Percentiles rank a stretch among this genome's conserved stretches.
phyloP scores from a whole-genome alignment of 2,113 vertebrate genomes.

The Astur gentilis region DNA sequence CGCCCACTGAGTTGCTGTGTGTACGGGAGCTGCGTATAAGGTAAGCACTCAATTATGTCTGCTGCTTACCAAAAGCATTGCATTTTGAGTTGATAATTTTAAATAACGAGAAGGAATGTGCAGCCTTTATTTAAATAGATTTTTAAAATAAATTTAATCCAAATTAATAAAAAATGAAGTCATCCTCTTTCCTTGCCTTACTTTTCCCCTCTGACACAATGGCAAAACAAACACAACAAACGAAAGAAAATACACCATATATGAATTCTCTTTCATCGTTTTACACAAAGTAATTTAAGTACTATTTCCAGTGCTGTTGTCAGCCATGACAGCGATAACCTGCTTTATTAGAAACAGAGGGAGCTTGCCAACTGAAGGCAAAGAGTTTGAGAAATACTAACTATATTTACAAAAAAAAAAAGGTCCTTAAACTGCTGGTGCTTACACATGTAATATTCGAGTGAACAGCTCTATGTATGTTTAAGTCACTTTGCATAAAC shows the following conservation, averaged over 20 bases:
- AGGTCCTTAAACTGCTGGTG: background rate
- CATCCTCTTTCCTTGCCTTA: background rate
- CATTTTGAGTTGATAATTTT: background rate
- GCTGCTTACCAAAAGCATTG: background rate
- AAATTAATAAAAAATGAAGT: background rate
- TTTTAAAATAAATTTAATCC: background rate
- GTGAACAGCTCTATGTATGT: background rate
- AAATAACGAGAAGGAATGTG: background rate
- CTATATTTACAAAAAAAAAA: background rate
- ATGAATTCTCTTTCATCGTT: background rate
- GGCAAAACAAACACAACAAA: background rate
- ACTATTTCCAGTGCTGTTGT: background rate
- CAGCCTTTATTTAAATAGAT: background rate
- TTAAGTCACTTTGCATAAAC: background rate
- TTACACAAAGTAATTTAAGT: background rate
- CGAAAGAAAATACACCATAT: background rate
- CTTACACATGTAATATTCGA: background rate
- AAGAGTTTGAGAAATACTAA: background rate
- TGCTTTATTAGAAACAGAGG: background rate
- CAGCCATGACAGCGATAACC: background rate
- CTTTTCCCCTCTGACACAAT: background rate
- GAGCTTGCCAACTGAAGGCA: background rate
- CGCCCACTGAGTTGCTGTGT: background rate
- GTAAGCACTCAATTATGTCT: background rate
- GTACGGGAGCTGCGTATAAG: fast-evolving